Percentiles rank a stretch among this genome's conserved stretches.
These are phyloP conservation scores for Malacoraja senta DNA, from an alignment of 2,797 vertebrate genomes.

Conservation along the genomic window DNA sequence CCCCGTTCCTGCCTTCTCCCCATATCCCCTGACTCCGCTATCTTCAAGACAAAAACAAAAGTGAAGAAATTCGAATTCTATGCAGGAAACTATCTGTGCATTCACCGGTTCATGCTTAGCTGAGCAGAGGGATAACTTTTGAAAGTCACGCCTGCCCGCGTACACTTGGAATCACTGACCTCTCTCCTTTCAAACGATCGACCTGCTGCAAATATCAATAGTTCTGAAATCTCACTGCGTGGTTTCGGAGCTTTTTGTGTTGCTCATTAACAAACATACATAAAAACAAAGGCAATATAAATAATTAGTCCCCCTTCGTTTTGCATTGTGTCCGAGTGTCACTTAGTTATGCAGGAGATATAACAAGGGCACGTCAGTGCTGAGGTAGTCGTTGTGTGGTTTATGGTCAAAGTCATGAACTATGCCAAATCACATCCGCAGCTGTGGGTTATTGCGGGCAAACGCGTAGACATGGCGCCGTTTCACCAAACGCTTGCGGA, in stretches of 20 bases:
- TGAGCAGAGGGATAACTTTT: neutral
- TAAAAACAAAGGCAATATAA: conserved; percentile 7
- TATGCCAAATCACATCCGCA: neutral
- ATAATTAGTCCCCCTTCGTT: neutral
- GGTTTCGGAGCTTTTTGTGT: neutral
- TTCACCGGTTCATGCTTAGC: neutral
- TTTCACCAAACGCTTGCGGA: no score
- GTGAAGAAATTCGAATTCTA: neutral
- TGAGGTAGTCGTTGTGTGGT: neutral
- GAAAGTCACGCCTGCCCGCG: neutral
- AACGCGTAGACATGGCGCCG: no score
- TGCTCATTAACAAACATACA: conserved; percentile 23
- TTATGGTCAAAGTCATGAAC: neutral
- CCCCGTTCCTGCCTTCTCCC: no score
- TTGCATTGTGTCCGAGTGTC: neutral
- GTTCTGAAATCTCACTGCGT: neutral
- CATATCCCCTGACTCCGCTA: no score
- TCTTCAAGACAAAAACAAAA: neutral
- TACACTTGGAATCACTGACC: neutral
- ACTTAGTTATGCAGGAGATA: neutral
- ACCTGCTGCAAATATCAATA: conserved; percentile 7
- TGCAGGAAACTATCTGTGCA: neutral
- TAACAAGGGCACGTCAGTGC: neutral
- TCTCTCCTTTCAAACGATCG: neutral
- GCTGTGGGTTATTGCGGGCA: neutral